Base-by-base conservation (phyloP, 2,888 invertebrate species). In the Microctonus aethiopoides region DNA sequence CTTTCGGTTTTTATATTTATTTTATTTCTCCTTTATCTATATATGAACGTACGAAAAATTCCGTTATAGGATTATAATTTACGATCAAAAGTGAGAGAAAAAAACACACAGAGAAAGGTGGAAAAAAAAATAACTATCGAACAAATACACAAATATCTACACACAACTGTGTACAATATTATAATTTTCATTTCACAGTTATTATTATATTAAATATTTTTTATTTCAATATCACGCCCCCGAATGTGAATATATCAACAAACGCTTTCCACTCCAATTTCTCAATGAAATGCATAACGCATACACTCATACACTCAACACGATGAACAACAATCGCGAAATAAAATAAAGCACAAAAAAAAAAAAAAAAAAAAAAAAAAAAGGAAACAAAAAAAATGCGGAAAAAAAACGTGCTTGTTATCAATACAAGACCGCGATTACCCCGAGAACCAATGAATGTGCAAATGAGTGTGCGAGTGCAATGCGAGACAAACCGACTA, bases 351-450 rank as follows among this genome's bases (percentile, higher is more conserved):
- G 34, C 36, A 57, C 22, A 32, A 11, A 54, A 41, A 68, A 41
- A 32, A 69, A 24, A 13, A 51, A 20, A 11, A 13, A 32, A 26
- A 20, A 60, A 72, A 59, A 61, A 67, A 65, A 67, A 29, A 51
- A 71, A 54, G 32, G 20, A 36, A 36, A 32, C 41, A 72, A 70
- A 34, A 61, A 69, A 65, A 62, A 20, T 34, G 26, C 26, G 32
- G 26, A 70, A 63, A 41, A 51, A 51, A 74, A 71, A 71, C 56
- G 52, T 46, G 57, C 5, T 63, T 54, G 67, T 69, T 73, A 71
- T 69, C 71, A 62, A 71, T 71, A 69, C 61, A 24, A 63, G 16
- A 67, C 69, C 34, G 54, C 24, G 41, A 65, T 68, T 69, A 67
- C 59, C 67, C 52, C 52, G 16, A 32, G 46, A 61, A 24, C 20